These are phyloP conservation scores for Vanessa atalanta DNA, from an alignment of 1,140 invertebrate genomes.

Conservation along the genomic window DNA sequence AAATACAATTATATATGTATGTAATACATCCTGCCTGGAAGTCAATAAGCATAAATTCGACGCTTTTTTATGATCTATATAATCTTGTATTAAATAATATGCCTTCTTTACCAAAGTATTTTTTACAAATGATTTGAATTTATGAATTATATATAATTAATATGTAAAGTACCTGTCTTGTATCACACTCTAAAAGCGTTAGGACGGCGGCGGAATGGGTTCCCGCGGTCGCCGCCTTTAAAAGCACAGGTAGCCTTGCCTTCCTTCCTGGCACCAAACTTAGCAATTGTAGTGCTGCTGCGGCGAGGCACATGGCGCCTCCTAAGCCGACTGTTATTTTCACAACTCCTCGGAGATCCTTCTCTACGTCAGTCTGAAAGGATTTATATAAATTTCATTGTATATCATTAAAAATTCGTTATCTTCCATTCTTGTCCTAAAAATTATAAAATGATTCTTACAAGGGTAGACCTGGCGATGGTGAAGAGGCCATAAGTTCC, in stretches of 20 bases:
- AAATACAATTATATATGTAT: no score
- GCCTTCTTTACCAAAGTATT: no score
- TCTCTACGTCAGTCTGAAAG: constrained; percentile 66
- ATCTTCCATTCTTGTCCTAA: no score
- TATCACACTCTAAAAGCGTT: constrained; percentile 67
- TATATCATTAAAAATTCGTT: no score
- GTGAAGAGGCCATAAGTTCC: constrained; percentile 67
- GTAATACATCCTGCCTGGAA: no score
- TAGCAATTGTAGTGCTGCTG: constrained; percentile 61
- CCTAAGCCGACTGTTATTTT: constrained; percentile 66
- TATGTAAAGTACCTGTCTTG: constrained; percentile 51
- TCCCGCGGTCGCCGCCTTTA: constrained; percentile 62
- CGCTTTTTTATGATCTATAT: no score
- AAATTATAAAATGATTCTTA: constrained; percentile 43
- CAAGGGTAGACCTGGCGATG: constrained; percentile 61
- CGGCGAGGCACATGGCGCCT: constrained; percentile 65
- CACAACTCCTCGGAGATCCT: constrained; percentile 64
- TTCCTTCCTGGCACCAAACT: constrained; percentile 52
- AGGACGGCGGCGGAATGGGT: constrained; percentile 66
- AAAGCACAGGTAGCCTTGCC: constrained; percentile 51
- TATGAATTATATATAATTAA: no score
- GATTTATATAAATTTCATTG: no score
- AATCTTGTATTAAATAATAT: no score
- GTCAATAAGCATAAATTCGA: no score
- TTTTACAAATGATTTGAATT: no score